These are phyloP conservation scores for Entomobrya multifasciata DNA, from an alignment of 2,888 invertebrate genomes.

Conservation along the genomic window DNA sequence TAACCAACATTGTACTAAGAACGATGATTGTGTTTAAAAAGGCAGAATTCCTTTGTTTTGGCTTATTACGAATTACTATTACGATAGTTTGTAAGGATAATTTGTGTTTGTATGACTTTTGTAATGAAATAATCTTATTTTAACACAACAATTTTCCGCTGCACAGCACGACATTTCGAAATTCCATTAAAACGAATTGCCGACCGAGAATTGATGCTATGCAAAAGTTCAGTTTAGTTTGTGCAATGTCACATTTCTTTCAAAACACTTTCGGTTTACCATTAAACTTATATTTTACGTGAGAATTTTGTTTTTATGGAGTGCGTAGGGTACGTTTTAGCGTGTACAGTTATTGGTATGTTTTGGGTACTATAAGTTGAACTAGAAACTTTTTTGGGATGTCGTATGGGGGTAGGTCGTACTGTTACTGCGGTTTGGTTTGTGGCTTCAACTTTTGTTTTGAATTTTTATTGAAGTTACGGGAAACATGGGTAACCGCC, in stretches of 20 bases:
- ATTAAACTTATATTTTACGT: too few species aligned
- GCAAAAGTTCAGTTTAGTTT: neutral
- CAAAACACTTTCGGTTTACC: neutral
- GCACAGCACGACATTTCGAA: conserved; percentile 26
- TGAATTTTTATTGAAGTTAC: too few species aligned
- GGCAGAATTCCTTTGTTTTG: conserved; percentile 23
- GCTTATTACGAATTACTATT: neutral
- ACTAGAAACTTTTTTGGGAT: too few species aligned
- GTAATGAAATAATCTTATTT: neutral
- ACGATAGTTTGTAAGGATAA: neutral
- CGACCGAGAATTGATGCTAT: neutral
- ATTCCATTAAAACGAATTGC: neutral
- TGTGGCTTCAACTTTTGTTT: too few species aligned
- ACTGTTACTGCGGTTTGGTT: too few species aligned
- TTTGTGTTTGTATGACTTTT: neutral
- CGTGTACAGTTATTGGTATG: too few species aligned
- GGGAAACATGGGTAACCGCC: too few species aligned
- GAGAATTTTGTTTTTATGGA: too few species aligned
- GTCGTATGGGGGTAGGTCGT: too few species aligned
- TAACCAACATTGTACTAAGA: neutral
- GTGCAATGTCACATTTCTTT: neutral
- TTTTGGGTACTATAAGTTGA: too few species aligned
- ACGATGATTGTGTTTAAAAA: conserved; percentile 4
- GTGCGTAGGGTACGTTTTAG: too few species aligned
- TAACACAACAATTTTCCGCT: conserved; percentile 14